These are phyloP conservation scores for Folsomia candida DNA, from an alignment of 2,888 invertebrate genomes.

Conservation along the genomic window DNA sequence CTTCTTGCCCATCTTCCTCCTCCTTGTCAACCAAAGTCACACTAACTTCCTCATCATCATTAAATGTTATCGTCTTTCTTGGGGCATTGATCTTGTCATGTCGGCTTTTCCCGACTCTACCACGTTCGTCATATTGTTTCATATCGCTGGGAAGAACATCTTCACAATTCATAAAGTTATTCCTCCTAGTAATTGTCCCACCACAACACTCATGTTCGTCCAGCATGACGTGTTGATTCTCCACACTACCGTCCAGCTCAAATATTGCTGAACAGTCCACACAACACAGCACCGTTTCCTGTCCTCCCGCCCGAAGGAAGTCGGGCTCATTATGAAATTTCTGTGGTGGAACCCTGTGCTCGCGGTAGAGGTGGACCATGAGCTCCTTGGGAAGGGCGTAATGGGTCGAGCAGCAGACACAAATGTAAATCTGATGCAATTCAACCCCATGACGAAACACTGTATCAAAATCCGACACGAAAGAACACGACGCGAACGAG, in stretches of 20 bases:
- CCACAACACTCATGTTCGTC: not conserved
- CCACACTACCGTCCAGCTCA: not conserved
- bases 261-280: slow-evolving; percentile 18
- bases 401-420: slow-evolving; percentile 78
- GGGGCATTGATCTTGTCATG: too few relatives aligned
- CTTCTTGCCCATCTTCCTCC: not conserved
- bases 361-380: slow-evolving; percentile 71
- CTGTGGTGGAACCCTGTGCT: slow-evolving; percentile 73
- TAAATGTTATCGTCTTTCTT: not conserved
- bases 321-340: slow-evolving; percentile 67
- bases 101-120: too few relatives aligned
- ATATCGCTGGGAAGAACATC: too few relatives aligned
- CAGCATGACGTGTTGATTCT: not conserved
- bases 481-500: slow-evolving; percentile 2
- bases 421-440: slow-evolving; percentile 75
- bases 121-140: too few relatives aligned
- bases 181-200: too few relatives aligned
- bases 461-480: slow-evolving; percentile 10
- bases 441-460: slow-evolving; percentile 68
- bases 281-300: slow-evolving; percentile 18
- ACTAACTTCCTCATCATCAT: not conserved
- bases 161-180: too few relatives aligned
- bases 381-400: slow-evolving; percentile 77
- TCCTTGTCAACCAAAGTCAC: not conserved
- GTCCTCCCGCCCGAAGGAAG: slow-evolving; percentile 58